A percentile compares a stretch with the other conserved stretches of the same genome.
These are phyloP conservation scores for Phania funesta DNA, from an alignment of 2,888 invertebrate species.

Conservation along the genomic window DNA sequence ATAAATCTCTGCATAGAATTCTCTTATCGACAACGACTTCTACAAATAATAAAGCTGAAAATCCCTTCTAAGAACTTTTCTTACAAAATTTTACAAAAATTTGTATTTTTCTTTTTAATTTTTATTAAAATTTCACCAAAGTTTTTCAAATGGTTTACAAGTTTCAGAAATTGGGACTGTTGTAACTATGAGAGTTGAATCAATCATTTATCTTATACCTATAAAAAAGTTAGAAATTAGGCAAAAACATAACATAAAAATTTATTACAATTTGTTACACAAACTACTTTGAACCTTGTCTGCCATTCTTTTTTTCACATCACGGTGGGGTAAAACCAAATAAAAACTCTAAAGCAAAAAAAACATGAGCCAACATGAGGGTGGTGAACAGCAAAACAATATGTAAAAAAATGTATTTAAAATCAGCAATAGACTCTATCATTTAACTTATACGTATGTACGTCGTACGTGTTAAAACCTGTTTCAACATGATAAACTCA, in stretches of 20 bases:
- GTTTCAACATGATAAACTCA: neutral
- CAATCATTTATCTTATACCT: too few species aligned
- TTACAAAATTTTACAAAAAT: too few species aligned
- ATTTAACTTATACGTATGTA: conserved; percentile 6
- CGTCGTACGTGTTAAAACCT: conserved; percentile 33
- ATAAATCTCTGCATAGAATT: too few species aligned
- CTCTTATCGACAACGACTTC: too few species aligned
- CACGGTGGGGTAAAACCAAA: neutral
- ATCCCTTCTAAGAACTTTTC: too few species aligned
- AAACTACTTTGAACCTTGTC: conserved; percentile 4
- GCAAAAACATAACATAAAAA: neutral
- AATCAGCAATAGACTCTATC: neutral
- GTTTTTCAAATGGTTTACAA: too few species aligned
- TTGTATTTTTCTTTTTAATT: too few species aligned
- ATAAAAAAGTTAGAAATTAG: neutral
- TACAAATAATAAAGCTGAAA: too few species aligned
- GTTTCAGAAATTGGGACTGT: too few species aligned
- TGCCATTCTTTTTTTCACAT: neutral
- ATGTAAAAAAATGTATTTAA: neutral
- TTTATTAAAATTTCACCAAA: too few species aligned
- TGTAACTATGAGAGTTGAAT: too few species aligned
- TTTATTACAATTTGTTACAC: conserved; percentile 5
- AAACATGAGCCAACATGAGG: neutral
- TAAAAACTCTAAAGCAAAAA: neutral
- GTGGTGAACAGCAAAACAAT: conserved; percentile 25